Conservation (phyloP, 1,140 invertebrate genomes). For the Helicoverpa zea region DNA sequence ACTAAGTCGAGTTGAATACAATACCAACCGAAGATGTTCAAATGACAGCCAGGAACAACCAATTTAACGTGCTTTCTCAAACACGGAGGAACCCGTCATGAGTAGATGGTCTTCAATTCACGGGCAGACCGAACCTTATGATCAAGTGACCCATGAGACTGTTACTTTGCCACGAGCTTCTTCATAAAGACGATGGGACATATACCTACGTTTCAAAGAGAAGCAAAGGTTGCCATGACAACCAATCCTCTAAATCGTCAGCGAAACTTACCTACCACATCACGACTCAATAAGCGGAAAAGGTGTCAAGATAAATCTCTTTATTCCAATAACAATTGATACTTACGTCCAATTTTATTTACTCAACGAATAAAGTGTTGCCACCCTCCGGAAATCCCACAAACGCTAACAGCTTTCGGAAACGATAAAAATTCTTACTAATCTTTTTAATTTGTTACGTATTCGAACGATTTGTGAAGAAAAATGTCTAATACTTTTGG, state of each 20-base stretch:
- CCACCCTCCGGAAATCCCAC: constrained; percentile 53
- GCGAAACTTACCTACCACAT: not conserved
- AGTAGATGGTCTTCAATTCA: too few species aligned
- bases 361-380: not conserved
- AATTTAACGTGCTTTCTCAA: too few species aligned
- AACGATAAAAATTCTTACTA: constrained; percentile 68
- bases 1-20: too few species aligned
- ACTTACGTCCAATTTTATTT: constrained; percentile 35
- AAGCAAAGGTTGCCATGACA: not conserved
- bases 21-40: too few species aligned
- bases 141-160: too few species aligned
- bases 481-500: constrained; percentile 3
- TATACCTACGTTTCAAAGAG: not conserved
- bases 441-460: constrained; percentile 51
- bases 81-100: too few species aligned
- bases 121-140: too few species aligned
- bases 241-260: not conserved
- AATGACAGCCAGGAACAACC: too few species aligned
- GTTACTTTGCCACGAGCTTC: not conserved
- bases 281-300: constrained; percentile 9
- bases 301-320: constrained; percentile 34
- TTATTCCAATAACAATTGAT: constrained; percentile 34
- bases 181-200: too few species aligned
- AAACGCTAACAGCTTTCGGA: constrained; percentile 60
- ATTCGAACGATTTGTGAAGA: constrained; percentile 46